A percentile compares a stretch with the other conserved stretches of the same genome.
Conservation (phyloP, 2,888 invertebrate species). For the Oxytorus armatus region DNA sequence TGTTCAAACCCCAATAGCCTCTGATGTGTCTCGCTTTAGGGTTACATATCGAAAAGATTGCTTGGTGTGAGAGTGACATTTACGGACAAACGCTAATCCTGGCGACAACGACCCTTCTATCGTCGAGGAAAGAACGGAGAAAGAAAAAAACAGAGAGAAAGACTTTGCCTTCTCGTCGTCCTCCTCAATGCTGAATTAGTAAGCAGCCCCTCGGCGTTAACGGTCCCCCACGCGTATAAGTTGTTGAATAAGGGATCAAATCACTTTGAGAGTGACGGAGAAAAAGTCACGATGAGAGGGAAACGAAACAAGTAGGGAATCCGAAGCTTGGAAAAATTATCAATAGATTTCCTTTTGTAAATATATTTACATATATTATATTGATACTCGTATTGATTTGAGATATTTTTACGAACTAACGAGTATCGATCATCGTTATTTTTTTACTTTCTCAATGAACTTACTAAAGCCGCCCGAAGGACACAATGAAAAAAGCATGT, state of each 20-base stretch:
- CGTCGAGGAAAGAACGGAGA: not conserved
- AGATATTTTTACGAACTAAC: slow-evolving; percentile 33
- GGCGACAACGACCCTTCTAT: slow-evolving; percentile 35
- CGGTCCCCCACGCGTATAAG: not conserved
- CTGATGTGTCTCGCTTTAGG: not conserved
- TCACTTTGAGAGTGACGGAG: not conserved
- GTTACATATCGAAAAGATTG: slow-evolving; percentile 11
- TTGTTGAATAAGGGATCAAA: slow-evolving; percentile 14
- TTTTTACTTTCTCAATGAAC: slow-evolving; percentile 28
- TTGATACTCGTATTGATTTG: not conserved
- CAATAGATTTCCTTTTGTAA: slow-evolving; percentile 31
- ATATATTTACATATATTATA: not conserved
- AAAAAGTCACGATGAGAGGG: slow-evolving; percentile 3
- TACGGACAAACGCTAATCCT: slow-evolving; percentile 11
- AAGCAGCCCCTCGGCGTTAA: slow-evolving; percentile 39
- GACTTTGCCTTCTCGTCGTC: slow-evolving; percentile 31
- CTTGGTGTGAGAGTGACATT: not conserved
- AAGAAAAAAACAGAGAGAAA: not conserved
- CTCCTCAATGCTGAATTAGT: slow-evolving; percentile 58
- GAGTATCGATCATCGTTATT: slow-evolving; percentile 26
- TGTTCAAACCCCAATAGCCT: slow-evolving; percentile 3
- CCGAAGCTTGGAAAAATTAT: slow-evolving; percentile 34
- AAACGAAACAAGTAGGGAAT: slow-evolving; percentile 2
- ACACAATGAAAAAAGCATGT: slow-evolving; percentile 2
- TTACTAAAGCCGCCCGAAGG: slow-evolving; percentile 1